Base-by-base conservation (phyloP, 2,797 vertebrate species). In the Enteromius fasciolatus region DNA sequence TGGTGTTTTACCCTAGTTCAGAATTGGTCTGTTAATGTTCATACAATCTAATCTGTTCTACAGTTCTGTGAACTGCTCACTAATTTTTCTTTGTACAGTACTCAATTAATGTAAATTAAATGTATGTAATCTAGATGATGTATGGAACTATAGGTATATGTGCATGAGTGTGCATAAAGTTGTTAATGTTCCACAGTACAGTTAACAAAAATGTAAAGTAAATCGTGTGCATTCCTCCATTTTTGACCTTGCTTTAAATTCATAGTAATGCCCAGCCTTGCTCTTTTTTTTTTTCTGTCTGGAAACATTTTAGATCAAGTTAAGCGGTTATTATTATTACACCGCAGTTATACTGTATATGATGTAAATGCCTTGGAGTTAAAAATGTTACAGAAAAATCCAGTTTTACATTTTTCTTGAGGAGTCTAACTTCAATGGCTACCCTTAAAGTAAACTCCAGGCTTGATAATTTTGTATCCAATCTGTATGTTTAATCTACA, bases 61-160 rank as follows among this genome's bases (percentile, higher is more conserved):
- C 31, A 66, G 57, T 83, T 85, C 70, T 70, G 61, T 83, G 69
- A 82, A 83, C 67, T 72, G 66, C 68, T 67, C 23, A 28, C 36
- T 14, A 25, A 75, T 66, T 70, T 81, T 31, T 72, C 63, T 81
- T 80, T 87, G 67, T 87, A 80, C 12, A 72, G 44, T 74, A 64
- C 20, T 52, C 25, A 25, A 76, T 68, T 39, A 57, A 81, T 23
- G 66, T 81, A 64, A 64, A 64, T 63, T 72, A 17, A 36, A 78
- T 33, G 33, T 36, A 70, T 59, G 69, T 59, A 25, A 74, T 50
- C n/a, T 81, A 74, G 28, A 39, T 81, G n/a, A 81, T 64, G 41
- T 73, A 28, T 80, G 41, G 12, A 63, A 18, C 39, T 63, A 3
- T 36, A 81, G 68, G 54, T 20, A 44, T 70, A 80, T 80, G 39